These are phyloP conservation scores for Myodes glareolus DNA, from an alignment of 2,113 vertebrate genomes.

Conservation along the genomic window DNA sequence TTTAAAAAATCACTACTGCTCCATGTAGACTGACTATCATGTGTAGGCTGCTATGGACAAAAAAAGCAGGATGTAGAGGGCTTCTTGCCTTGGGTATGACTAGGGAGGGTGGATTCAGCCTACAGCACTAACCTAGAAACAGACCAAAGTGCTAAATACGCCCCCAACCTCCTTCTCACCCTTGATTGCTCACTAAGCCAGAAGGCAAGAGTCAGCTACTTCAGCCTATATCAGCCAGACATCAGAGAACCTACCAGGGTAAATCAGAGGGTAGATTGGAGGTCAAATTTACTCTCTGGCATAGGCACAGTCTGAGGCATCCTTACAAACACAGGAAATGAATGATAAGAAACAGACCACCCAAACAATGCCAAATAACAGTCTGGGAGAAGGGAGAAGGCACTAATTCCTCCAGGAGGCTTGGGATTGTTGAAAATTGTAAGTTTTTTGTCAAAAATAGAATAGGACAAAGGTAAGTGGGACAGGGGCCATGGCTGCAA, in stretches of 20 bases:
- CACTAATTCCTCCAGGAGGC: not conserved
- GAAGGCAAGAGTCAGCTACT: not conserved
- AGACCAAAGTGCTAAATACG: not conserved
- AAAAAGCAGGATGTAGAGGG: not conserved
- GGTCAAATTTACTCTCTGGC: not conserved
- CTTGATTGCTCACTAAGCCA: not conserved
- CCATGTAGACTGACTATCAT: not conserved
- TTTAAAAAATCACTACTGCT: not conserved
- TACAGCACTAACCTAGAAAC: not conserved
- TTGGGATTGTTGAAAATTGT: not conserved
- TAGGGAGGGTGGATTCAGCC: not conserved
- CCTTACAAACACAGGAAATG: not conserved
- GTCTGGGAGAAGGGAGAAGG: not conserved
- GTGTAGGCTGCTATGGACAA: not conserved
- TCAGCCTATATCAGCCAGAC: not conserved
- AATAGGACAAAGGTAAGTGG: not conserved
- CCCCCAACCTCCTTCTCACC: not conserved
- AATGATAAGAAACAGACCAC: not conserved
- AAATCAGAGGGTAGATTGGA: not conserved
- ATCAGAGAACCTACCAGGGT: not conserved
- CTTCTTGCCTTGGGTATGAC: not conserved
- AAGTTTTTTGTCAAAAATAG: not conserved
- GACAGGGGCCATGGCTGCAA: not conserved
- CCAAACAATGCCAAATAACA: not conserved
- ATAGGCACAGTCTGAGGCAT: not conserved